phyloP scores from a whole-genome alignment of 2,797 vertebrate species.

The Garrulus glandarius region DNA sequence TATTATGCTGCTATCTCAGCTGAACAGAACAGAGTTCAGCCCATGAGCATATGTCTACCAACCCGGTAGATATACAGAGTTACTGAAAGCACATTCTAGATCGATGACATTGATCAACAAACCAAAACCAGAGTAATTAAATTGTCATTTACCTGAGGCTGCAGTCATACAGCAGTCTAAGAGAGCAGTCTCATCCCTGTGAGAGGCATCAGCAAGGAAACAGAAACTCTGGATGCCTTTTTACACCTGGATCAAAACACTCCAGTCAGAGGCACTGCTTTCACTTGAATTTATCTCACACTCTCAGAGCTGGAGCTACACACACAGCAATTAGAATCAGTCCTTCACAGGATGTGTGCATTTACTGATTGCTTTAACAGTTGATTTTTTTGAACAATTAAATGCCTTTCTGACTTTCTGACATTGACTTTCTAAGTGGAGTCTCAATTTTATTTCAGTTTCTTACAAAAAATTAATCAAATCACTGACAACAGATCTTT shows the following conservation, averaged over 20 bases:
- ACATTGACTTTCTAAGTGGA: neutral
- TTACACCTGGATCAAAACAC: neutral
- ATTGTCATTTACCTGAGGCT: neutral
- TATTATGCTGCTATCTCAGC: constrained; percentile 8
- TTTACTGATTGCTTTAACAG: neutral
- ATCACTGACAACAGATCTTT: neutral
- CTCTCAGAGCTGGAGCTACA: neutral
- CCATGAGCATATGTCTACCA: neutral
- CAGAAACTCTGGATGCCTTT: neutral
- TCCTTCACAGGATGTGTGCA: neutral
- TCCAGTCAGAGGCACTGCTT: neutral
- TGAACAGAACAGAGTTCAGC: constrained; percentile 19
- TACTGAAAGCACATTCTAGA: neutral
- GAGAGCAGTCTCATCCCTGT: neutral
- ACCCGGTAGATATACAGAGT: neutral
- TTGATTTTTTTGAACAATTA: neutral
- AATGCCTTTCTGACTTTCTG: neutral
- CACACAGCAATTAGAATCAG: neutral
- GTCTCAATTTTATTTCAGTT: neutral
- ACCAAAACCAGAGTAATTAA: constrained; percentile 20
- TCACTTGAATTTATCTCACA: neutral
- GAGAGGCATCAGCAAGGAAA: constrained; percentile 38
- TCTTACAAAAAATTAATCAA: neutral
- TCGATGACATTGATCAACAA: neutral
- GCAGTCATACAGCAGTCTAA: neutral